A percentile compares a stretch with the other conserved stretches of the same genome.
Conservation (phyloP, 2,113 vertebrate genomes). For the Paramisgurnus dabryanus region DNA sequence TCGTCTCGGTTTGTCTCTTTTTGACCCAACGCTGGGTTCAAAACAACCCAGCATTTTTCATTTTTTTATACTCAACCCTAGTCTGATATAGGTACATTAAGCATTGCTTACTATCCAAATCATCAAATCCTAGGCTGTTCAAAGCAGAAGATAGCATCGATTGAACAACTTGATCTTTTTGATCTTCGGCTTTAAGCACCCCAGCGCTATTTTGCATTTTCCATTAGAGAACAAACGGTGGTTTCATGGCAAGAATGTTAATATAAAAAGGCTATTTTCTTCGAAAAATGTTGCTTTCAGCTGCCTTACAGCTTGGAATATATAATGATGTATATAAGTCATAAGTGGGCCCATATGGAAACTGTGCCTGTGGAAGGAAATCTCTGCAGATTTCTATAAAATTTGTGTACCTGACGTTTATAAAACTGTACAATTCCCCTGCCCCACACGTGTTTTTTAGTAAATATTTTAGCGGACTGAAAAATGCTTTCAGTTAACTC, state of each 20-base stretch:
- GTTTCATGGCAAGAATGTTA: not conserved
- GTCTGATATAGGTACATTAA: not conserved
- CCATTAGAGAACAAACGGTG: not conserved
- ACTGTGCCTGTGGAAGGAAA: no score
- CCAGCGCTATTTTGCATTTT: not conserved
- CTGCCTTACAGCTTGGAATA: not conserved
- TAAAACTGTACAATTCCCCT: not conserved
- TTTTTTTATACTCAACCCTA: no score
- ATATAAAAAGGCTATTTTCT: not conserved
- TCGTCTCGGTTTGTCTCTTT: no score
- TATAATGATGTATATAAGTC: not conserved
- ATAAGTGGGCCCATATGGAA: not conserved
- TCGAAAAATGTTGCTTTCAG: conserved; percentile 3
- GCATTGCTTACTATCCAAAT: conserved; percentile 8
- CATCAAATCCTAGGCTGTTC: conserved; percentile 12
- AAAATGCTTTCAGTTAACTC: no score
- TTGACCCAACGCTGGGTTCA: no score
- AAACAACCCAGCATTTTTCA: no score
- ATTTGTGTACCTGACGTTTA: not conserved
- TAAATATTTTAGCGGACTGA: not conserved
- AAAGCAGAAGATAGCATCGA: not conserved
- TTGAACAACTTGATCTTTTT: conserved; percentile 13
- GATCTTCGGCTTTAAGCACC: conserved; percentile 7
- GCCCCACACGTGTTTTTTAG: not conserved
- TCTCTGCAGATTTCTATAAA: not conserved